Base-by-base conservation (phyloP, 2,888 invertebrate species). In the Nomada hirtipes region DNA sequence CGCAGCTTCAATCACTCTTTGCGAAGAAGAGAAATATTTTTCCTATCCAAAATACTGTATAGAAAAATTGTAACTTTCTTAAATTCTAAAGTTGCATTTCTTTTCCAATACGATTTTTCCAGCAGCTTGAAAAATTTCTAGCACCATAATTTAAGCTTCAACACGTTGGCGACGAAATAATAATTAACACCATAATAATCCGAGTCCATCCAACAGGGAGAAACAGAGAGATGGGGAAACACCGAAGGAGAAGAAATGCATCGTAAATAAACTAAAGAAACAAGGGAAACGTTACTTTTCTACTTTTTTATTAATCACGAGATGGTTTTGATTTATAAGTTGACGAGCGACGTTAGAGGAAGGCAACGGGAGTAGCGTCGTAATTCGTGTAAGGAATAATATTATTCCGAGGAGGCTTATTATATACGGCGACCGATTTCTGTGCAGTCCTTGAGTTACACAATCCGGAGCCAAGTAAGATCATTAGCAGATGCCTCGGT, bases 401-500 rank as follows among this genome's bases (percentile, higher is more conserved):
- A 81, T 89, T 88, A 89, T 89, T 86, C 84, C 82, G 63, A 84
- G 84, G 85, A 90, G 87, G 77, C 88, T 90, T 89, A 89, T 89
- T 90, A 90, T 90, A 89, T 87, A 84, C 82, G 83, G 79, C 85
- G 88, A 85, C 88, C 86, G 88, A 91, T 91, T 90, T 91, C 86
- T 85, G 81, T 77, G 88, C 84, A 92, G 90, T 90, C 91, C 91
- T 92, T 91, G 92, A 90, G 89, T 91, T 89, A 89, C 82, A 90
- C 89, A 91, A 91, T 91, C 86, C 82, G 85, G 85, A 90, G 90
- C 89, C 90, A 90, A 91, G 90, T 89, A 88, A 90, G 89, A 91
- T 92, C 91, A 91, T 92, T 92, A 92, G 90, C 91, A 89, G 91
- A 92, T 92, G 90, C 91, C 89, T 90, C 85, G 87, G 90, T 90